Evolutionary conservation across 1,140 invertebrate species (phyloP), one percentile per base, ranked within the genome.

Genomic region (Bombus consobrinus): DNA sequence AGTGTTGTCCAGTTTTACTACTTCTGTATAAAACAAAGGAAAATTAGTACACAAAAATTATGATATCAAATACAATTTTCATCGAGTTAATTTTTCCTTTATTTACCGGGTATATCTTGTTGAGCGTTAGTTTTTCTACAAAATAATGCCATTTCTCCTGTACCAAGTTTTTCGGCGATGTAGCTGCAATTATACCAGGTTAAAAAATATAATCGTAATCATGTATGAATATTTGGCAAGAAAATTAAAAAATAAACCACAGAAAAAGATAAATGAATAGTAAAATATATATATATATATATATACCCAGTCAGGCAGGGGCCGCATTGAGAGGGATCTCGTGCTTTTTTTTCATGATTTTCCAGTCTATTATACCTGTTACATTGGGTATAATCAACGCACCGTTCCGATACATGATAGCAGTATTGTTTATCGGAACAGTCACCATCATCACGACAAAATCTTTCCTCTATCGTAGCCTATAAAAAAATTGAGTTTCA

Each of bases 371-470:
- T 89, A 66, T 93, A 94, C 80, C 89, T 86, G 43, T 74, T 90
- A 69, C 93, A 94, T 41, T 72, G 37, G 9, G 91, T 93, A 62
- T 93, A 94, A 86, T 94, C 88, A 10, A 92, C 92, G 85, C 93
- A 94, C 77, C 71, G 86, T 41, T 78, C 75, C 13, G 93, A 93
- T 59, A 91, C 85, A 74, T 88, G 85, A 76, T 94, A 94, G 81
- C 93, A 94, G 80, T 93, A 94, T 79, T 94, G 91, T 41, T 91
- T 77, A 32, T 83, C 57, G 0, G 91, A 89, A 86, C 93, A 94
- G 75, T 94, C 92, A 13, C 47, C 75, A 78, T 94, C 93, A 9
- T 88, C 89, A 59, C 39, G 69, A 82, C 93, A 94, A 28, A 81
- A 75, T 12, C 53, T 41, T 83, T 82, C 85, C 66, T 83, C 80